phyloP scores from a whole-genome alignment of 2,888 invertebrate genomes.

The Epiblema foenella region DNA sequence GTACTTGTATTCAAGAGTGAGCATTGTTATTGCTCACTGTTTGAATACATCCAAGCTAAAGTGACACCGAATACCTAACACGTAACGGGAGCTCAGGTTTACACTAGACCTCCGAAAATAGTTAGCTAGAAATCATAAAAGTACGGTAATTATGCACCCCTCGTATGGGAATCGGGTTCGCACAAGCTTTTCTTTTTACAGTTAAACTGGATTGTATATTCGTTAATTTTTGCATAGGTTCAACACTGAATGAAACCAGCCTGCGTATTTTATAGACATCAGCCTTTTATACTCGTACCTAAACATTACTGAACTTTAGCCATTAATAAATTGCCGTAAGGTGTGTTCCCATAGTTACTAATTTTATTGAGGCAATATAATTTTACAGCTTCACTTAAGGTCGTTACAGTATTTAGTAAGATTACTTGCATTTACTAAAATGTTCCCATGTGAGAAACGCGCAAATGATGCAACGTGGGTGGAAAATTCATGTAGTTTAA shows the following conservation, averaged over 20 bases:
- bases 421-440: constrained; percentile 37
- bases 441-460: constrained; percentile 46
- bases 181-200: background rate
- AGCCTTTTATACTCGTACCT: background rate
- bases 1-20: constrained; percentile 21
- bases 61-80: no score
- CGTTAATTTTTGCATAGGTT: background rate
- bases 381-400: constrained; percentile 36
- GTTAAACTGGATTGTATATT: background rate
- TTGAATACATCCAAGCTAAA: no score
- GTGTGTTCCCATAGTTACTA: constrained; percentile 32
- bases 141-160: no score
- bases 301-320: constrained; percentile 2
- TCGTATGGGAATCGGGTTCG: background rate
- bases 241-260: background rate
- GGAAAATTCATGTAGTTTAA: constrained; percentile 54
- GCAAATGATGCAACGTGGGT: constrained; percentile 56
- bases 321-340: constrained; percentile 5
- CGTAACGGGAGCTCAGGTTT: no score
- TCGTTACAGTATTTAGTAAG: constrained; percentile 32
- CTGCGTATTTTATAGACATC: background rate
- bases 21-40: constrained; percentile 24
- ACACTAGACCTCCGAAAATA: no score
- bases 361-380: constrained; percentile 34
- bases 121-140: no score